Conservation (phyloP, 2,888 invertebrate species). For the Callyntrura guangdongensis region DNA sequence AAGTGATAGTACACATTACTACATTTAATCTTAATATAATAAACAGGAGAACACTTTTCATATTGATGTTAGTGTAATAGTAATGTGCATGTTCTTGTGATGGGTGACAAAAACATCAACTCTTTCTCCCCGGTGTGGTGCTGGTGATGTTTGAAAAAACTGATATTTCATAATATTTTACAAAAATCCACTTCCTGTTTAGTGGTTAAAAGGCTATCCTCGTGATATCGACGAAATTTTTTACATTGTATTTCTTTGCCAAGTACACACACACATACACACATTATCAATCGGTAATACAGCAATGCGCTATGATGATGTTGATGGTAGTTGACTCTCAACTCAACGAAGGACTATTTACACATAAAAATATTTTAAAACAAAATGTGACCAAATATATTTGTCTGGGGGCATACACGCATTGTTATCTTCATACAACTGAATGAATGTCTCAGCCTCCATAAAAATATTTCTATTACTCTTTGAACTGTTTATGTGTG, state of each 20-base stretch:
- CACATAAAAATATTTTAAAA: neutral
- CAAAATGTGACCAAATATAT: slow-evolving; percentile 8
- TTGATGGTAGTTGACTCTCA: slow-evolving; percentile 13
- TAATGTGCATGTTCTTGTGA: slow-evolving; percentile 66
- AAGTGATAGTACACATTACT: slow-evolving; percentile 31
- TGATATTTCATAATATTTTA: slow-evolving; percentile 11
- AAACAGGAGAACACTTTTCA: slow-evolving; percentile 41
- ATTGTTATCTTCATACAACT: neutral
- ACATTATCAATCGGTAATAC: neutral
- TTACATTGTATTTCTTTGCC: neutral
- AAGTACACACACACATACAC: neutral
- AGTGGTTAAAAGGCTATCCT: slow-evolving; percentile 56
- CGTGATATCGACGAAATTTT: slow-evolving; percentile 12
- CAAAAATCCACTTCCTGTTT: slow-evolving; percentile 61
- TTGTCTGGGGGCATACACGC: neutral
- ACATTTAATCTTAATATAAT: slow-evolving; percentile 57
- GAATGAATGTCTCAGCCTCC: slow-evolving; percentile 22
- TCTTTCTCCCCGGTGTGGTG: slow-evolving; percentile 28
- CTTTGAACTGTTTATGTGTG: neutral
- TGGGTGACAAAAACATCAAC: slow-evolving; percentile 42
- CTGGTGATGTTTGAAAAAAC: slow-evolving; percentile 1
- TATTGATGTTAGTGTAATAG: slow-evolving; percentile 67
- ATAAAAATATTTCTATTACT: neutral
- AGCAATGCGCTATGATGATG: neutral
- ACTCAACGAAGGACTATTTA: neutral